These are phyloP conservation scores for Fabriciana adippe DNA, from an alignment of 2,888 invertebrate species.

Conservation along the genomic window DNA sequence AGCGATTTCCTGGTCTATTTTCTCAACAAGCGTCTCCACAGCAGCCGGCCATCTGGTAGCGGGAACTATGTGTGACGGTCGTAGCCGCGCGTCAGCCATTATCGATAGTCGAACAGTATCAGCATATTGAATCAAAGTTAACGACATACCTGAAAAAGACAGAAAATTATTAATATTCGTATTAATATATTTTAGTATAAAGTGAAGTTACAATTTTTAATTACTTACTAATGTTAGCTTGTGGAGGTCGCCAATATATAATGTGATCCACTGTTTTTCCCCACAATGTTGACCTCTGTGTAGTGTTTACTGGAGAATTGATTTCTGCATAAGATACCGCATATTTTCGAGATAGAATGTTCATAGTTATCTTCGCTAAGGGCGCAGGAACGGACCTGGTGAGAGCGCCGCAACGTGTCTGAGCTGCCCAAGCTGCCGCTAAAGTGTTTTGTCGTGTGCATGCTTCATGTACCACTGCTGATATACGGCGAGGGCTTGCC, in stretches of 20 bases:
- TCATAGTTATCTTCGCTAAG: slow-evolving; percentile 76
- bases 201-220: background rate
- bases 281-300: slow-evolving; percentile 81
- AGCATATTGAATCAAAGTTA: slow-evolving; percentile 87
- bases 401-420: slow-evolving; percentile 79
- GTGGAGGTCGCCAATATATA: slow-evolving; percentile 88
- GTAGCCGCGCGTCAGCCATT: slow-evolving; percentile 87
- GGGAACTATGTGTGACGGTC: slow-evolving; percentile 84
- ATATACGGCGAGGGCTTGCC: slow-evolving; percentile 66
- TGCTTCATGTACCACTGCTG: slow-evolving; percentile 59
- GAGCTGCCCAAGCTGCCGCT: slow-evolving; percentile 78
- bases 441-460: slow-evolving; percentile 76
- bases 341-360: slow-evolving; percentile 85
- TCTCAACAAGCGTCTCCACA: slow-evolving; percentile 64
- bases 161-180: background rate
- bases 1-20: slow-evolving; percentile 69
- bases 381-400: slow-evolving; percentile 85
- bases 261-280: slow-evolving; percentile 84
- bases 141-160: slow-evolving; percentile 84
- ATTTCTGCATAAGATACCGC: slow-evolving; percentile 86
- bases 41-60: slow-evolving; percentile 71
- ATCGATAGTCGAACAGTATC: slow-evolving; percentile 85
- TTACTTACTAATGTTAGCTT: slow-evolving; percentile 88
- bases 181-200: background rate
- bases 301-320: slow-evolving; percentile 61